Evolutionary conservation across 2,113 vertebrate species (phyloP).

Genomic region (Stigmatopora nigra): DNA sequence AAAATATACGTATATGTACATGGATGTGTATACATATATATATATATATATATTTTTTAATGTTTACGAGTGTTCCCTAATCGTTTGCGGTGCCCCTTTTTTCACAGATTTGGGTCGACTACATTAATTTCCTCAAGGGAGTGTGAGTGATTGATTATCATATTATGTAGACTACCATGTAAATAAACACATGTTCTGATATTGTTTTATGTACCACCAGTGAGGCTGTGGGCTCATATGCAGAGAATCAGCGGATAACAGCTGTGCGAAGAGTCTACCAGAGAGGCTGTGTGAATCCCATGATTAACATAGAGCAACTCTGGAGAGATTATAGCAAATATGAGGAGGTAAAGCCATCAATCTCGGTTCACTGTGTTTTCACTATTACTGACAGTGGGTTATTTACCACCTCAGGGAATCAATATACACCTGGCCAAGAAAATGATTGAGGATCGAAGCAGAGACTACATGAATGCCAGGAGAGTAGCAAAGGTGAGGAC

Average conservation of each 20-base stretch:
- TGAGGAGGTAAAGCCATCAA: slow-evolving; percentile 80
- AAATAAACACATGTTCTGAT: background rate
- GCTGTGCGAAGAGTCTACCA: slow-evolving; percentile 97
- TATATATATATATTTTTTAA: too few species aligned
- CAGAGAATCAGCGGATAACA: slow-evolving; percentile 98
- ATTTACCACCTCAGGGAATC: slow-evolving; percentile 76
- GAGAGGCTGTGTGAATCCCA: slow-evolving; percentile 96
- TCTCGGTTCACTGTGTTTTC: background rate
- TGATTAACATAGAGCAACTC: slow-evolving; percentile 99
- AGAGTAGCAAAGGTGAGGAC: slow-evolving; percentile 91
- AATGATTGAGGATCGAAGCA: slow-evolving; percentile 99
- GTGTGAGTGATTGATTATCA: slow-evolving; percentile 81
- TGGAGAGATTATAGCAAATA: slow-evolving; percentile 99
- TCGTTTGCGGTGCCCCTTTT: slow-evolving; percentile 20
- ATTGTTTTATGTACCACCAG: slow-evolving; percentile 56
- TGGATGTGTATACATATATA: too few species aligned
- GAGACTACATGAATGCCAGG: slow-evolving; percentile 98
- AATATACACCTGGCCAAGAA: slow-evolving; percentile 99
- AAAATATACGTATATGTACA: background rate
- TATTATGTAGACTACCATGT: background rate
- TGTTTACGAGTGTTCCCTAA: slow-evolving; percentile 1
- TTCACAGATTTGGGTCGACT: slow-evolving; percentile 97
- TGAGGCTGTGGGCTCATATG: slow-evolving; percentile 96
- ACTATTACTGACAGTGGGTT: slow-evolving; percentile 1
- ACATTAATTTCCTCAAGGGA: slow-evolving; percentile 99